Base-by-base conservation (phyloP, 2,888 invertebrate species). In the Nomada lathburiana region DNA sequence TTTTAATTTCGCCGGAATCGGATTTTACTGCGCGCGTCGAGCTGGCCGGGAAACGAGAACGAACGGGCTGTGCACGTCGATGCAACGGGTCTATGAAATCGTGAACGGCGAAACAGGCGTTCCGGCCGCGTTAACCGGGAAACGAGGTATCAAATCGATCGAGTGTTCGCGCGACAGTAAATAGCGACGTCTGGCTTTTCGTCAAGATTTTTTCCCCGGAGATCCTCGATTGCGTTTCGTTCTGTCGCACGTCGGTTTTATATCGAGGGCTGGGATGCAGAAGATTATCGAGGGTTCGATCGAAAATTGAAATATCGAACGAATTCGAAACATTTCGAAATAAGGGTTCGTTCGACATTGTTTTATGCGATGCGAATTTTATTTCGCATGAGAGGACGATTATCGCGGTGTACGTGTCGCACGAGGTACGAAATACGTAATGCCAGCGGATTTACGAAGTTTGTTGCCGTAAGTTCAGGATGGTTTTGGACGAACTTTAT, bases 1-100 rank as follows among this genome's bases (percentile, higher is more conserved):
- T 75, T 78, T 68, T 67, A 67, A 67, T 67, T 60, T 59, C n/a
- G 16, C 23, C 16, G 23, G 76, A 55, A 78, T 74, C 52, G 52
- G 60, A 74, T 77, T 77, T 77, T 77, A 77, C 65, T 60, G 23
- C 42, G 11, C n/a, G 44, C 64, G 42, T 20, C 23, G 29, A 53
- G 42, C 23, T 52, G 13, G 52, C 20, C 26, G 9, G 52, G 7
- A n/a, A 67, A 74, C 23, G 44, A 44, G 64, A 62, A 77, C 44
- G 50, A 65, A 65, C 65, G 50, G 20, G n/a, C 9, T 4, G 36
- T 63, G 16, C 42, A 20, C 47, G 60, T 44, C 3, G 53, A 47
- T 29, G 67, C 69, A 62, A 74, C 42, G 64, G 53, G 60, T 47
- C 18, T 10, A 16, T 52, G 10, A 65, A 60, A 59, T 65, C 63